These are phyloP conservation scores for Mixornis gularis DNA, from an alignment of 2,113 vertebrate genomes.

Conservation along the genomic window DNA sequence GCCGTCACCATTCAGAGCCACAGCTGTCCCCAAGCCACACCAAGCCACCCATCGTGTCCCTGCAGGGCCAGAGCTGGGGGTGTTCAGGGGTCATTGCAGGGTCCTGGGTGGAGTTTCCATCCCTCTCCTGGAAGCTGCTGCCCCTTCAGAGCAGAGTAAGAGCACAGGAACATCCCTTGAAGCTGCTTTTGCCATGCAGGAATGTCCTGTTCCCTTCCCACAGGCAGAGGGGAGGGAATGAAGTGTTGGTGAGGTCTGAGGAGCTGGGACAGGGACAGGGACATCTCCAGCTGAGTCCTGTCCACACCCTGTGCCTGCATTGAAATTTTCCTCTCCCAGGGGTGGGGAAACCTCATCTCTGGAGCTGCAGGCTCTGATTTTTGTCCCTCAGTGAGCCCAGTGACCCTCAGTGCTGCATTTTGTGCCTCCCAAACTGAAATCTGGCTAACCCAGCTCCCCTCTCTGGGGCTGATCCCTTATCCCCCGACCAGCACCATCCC, in stretches of 20 bases:
- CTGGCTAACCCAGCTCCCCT: not conserved
- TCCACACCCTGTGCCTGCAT: accelerated
- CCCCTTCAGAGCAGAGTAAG: not conserved
- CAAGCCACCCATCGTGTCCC: not conserved
- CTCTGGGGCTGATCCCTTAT: accelerated
- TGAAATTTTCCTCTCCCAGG: not conserved
- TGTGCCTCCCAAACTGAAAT: not conserved
- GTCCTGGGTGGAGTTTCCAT: not conserved
- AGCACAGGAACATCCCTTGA: not conserved
- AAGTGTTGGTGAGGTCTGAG: not conserved
- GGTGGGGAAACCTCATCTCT: not conserved
- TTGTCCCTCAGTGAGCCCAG: accelerated
- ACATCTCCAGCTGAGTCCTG: not conserved
- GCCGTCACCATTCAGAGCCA: not conserved
- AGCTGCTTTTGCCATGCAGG: not conserved
- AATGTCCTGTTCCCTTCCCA: accelerated
- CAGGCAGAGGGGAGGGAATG: not conserved
- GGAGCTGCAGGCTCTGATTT: not conserved
- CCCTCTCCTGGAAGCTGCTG: not conserved
- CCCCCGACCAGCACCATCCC: not conserved
- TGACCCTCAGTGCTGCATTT: accelerated
- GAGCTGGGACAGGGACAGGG: not conserved
- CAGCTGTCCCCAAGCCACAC: not conserved
- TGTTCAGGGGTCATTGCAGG: accelerated
- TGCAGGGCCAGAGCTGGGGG: not conserved